Evolutionary conservation across 1,140 invertebrate species (phyloP).

Genomic region (Theocolax elegans): DNA sequence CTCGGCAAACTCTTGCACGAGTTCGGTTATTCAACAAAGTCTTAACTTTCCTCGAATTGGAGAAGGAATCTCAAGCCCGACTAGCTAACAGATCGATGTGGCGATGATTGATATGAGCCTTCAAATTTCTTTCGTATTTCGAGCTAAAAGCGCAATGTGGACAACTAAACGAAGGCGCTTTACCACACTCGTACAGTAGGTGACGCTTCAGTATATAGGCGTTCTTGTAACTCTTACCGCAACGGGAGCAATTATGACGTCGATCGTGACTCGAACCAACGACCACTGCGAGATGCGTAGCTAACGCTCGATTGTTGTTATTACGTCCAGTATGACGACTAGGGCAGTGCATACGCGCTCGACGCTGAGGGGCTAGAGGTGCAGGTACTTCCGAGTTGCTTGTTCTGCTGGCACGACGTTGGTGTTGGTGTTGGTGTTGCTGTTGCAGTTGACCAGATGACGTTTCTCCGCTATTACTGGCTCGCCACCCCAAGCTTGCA

Average conservation of each 20-base stretch:
- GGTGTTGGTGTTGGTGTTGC: background rate
- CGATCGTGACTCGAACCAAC: constrained; percentile 53
- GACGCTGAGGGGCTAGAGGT: constrained; percentile 59
- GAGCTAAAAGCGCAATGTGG: constrained; percentile 68
- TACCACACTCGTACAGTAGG: constrained; percentile 68
- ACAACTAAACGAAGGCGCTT: constrained; percentile 69
- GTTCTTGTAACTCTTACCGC: constrained; percentile 67
- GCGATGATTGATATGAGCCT: constrained; percentile 66
- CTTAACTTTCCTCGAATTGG: too few species aligned
- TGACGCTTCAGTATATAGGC: constrained; percentile 67
- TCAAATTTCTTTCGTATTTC: constrained; percentile 66
- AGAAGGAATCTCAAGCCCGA: too few species aligned
- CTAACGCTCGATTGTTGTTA: constrained; percentile 37
- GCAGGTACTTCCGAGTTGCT: constrained; percentile 50
- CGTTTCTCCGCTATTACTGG: constrained; percentile 42
- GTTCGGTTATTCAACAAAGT: too few species aligned
- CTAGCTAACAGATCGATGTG: constrained; percentile 59
- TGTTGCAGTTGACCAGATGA: too few species aligned
- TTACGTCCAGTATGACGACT: constrained; percentile 47
- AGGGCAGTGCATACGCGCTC: constrained; percentile 59
- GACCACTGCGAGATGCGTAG: constrained; percentile 28
- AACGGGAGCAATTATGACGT: constrained; percentile 64
- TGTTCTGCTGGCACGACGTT: constrained; percentile 2
- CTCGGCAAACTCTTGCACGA: too few species aligned
- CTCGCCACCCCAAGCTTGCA: constrained; percentile 58